phyloP scores from a whole-genome alignment of 1,140 invertebrate species.

The Geopemphigus sp. region DNA sequence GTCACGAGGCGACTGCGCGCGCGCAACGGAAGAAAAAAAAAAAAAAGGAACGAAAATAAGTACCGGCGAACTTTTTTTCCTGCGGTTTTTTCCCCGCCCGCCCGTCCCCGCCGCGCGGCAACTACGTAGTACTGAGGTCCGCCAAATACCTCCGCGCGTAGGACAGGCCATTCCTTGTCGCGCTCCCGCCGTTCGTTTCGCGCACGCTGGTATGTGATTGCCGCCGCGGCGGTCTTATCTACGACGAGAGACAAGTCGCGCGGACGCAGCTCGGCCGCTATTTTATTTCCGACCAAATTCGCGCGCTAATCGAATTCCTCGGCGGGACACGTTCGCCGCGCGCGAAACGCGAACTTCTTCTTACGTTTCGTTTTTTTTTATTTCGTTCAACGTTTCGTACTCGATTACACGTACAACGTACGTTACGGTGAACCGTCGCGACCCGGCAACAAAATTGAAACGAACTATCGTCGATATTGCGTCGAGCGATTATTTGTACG shows the following conservation, averaged over 20 bases:
- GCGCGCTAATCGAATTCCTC: not conserved
- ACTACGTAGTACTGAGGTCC: not conserved
- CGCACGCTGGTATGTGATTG: constrained; percentile 5
- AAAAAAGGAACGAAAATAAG: not conserved
- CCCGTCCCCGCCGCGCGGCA: not conserved
- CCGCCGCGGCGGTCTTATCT: not conserved
- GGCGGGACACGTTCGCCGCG: too few species aligned
- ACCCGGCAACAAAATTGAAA: too few species aligned
- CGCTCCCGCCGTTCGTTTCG: not conserved
- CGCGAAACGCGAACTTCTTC: too few species aligned
- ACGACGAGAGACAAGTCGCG: too few species aligned
- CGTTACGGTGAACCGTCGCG: too few species aligned
- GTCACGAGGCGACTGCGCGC: constrained; percentile 9
- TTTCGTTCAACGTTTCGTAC: too few species aligned
- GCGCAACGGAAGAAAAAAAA: not conserved
- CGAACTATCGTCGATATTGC: too few species aligned
- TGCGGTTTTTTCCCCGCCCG: not conserved
- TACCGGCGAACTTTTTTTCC: not conserved
- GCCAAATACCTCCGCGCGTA: not conserved
- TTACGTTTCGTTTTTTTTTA: too few species aligned
- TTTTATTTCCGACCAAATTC: constrained; percentile 2
- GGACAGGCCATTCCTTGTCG: not conserved
- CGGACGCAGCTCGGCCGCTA: too few species aligned
- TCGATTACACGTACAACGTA: too few species aligned
- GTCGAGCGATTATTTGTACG: too few species aligned